phyloP scores from a whole-genome alignment of 2,888 invertebrate genomes.

The Macaria liturata region DNA sequence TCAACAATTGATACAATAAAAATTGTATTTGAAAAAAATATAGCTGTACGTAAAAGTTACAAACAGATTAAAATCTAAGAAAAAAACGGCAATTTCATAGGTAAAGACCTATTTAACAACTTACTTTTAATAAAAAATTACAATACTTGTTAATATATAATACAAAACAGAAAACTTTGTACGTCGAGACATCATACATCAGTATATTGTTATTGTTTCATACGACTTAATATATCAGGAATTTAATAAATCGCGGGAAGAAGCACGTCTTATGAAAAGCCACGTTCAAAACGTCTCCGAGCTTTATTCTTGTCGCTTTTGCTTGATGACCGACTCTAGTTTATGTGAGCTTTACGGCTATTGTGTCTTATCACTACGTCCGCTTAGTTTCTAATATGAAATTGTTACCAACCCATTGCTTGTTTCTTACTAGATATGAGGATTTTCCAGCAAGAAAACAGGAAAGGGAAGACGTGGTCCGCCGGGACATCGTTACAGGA shows the following conservation, averaged over 20 bases:
- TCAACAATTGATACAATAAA: too few species aligned
- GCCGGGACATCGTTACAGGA: constrained; percentile 37
- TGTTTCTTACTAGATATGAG: constrained; percentile 16
- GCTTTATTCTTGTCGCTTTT: constrained; percentile 54
- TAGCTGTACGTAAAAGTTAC: too few species aligned
- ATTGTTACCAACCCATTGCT: constrained; percentile 36
- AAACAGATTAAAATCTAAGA: too few species aligned
- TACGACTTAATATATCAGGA: constrained; percentile 30
- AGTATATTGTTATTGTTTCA: constrained; percentile 14
- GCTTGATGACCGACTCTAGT: constrained; percentile 54
- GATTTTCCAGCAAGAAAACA: constrained; percentile 19
- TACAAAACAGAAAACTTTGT: too few species aligned
- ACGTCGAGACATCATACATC: too few species aligned
- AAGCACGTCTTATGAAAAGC: constrained; percentile 42
- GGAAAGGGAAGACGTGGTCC: constrained; percentile 47
- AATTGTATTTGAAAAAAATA: too few species aligned
- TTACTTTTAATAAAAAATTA: too few species aligned
- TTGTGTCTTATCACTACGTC: constrained; percentile 47
- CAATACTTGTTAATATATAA: too few species aligned
- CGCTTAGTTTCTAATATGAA: constrained; percentile 10
- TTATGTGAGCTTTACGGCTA: constrained; percentile 53
- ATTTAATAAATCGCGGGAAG: constrained; percentile 38
- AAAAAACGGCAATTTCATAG: too few species aligned
- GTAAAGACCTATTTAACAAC: too few species aligned
- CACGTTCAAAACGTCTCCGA: constrained; percentile 41